Evolutionary conservation across 2,113 vertebrate genomes (phyloP).

Genomic region (Nesoenas mayeri): DNA sequence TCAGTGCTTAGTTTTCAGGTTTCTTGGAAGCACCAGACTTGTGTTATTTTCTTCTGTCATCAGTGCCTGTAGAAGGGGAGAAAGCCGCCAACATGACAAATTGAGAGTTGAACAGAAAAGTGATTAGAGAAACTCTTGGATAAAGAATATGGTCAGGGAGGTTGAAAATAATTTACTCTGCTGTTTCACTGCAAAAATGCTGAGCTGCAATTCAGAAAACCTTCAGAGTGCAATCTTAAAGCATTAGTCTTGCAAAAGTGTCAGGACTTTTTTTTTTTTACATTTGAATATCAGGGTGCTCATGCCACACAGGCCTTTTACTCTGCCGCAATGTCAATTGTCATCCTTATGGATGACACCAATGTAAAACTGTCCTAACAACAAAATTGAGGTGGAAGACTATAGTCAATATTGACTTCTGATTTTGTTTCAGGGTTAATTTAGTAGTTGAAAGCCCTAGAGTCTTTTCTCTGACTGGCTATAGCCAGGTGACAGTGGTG

Average conservation of each 20-base stretch:
- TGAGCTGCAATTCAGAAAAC: constrained; percentile 16
- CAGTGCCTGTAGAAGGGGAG: constrained; percentile 1
- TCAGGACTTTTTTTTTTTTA: not conserved
- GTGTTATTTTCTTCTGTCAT: constrained; percentile 59
- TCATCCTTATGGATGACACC: not conserved
- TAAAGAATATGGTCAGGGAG: not conserved
- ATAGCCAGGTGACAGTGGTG: not conserved
- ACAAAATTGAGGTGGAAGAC: not conserved
- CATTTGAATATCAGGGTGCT: not conserved
- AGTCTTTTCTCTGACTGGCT: not conserved
- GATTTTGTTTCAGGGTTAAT: not conserved
- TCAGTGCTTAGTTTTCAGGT: constrained; percentile 41
- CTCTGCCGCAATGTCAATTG: accelerated
- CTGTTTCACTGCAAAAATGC: constrained; percentile 27
- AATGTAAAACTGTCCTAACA: not conserved
- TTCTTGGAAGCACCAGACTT: constrained; percentile 2
- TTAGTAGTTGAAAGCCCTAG: not conserved
- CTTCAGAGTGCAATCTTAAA: not conserved
- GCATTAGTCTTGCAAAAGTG: not conserved
- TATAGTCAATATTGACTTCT: not conserved
- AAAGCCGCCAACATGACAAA: constrained; percentile 12
- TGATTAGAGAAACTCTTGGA: constrained; percentile 38
- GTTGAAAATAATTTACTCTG: constrained; percentile 2
- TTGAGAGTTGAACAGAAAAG: constrained; percentile 7
- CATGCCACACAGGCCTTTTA: accelerated